Evolutionary conservation across 1,140 invertebrate species (phyloP), one percentile per base, ranked within the genome.

Genomic region (Heliconius melpomene): DNA sequence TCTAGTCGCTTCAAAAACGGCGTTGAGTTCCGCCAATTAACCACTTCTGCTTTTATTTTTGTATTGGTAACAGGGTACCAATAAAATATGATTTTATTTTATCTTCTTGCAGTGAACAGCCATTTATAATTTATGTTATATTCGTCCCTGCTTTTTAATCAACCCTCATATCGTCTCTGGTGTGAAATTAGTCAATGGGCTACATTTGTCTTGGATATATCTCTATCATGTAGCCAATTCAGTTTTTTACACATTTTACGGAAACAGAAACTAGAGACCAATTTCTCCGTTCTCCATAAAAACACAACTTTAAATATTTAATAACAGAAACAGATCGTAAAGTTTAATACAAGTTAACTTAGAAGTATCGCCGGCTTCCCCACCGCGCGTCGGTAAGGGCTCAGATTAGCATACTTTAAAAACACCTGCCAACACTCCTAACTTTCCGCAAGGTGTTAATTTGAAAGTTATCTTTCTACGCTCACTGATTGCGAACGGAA

Each of bases 331-430:
- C 26, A 66, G 29, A 66, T 13, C 1, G 60, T 66, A 13, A 66
- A 66, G 9, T 60, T 60, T 23, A 26, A 36, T 60, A 60, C 26
- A 26, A 66, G 60, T 66, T 66, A 66, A 13, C 60, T 66, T 29
- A 16, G 26, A 66, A 66, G 57, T 29, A 29, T 66, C 8, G 57
- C 13, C 23, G 60, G 26, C 60, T 52, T 72, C 40, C 38, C 38
- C 36, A n/a, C 60, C 52, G 46, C 66, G 66, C 26, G 60, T 77
- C 29, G n/a, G 38, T 36, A 70, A 72, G 71, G 77, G 77, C 50
- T 73, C 32, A 75, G 75, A 82, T 82, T 82, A 82, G 70, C 81
- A 82, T 82, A 82, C 79, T 82, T 82, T 77, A 71, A 76, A 79
- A 79, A 72, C 81, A 82, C 81, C 78, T 79, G 81, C 40, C 71